These are phyloP conservation scores for Eilema sororculum DNA, from an alignment of 2,888 invertebrate species.

Conservation along the genomic window DNA sequence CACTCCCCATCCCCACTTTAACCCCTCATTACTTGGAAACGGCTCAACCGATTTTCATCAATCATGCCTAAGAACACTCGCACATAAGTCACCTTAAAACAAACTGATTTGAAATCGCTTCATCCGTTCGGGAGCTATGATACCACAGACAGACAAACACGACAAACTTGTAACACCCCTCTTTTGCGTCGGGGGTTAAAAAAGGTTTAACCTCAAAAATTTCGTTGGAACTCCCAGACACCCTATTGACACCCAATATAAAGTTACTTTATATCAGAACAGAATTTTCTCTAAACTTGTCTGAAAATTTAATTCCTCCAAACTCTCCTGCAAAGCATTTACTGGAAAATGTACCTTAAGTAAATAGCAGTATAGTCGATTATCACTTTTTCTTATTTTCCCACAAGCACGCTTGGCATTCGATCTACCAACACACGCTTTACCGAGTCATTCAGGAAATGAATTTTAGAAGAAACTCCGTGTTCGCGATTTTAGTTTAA, in stretches of 20 bases:
- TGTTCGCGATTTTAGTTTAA: conserved; percentile 37
- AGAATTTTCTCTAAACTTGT: conserved; percentile 1
- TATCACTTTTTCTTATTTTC: conserved; percentile 38
- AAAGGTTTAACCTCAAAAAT: too few species aligned
- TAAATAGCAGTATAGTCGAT: conserved; percentile 38
- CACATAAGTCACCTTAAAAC: too few species aligned
- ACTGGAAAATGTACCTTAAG: conserved; percentile 34
- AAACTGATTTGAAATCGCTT: too few species aligned
- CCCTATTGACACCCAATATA: not conserved
- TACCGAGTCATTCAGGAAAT: conserved; percentile 58
- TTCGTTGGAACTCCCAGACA: not conserved
- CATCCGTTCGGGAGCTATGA: too few species aligned
- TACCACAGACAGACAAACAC: too few species aligned
- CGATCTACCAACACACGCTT: conserved; percentile 47
- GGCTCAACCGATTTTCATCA: too few species aligned
- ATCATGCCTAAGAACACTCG: too few species aligned
- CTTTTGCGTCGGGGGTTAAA: too few species aligned
- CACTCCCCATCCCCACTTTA: too few species aligned
- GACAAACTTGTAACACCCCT: too few species aligned
- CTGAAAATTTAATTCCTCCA: conserved; percentile 21
- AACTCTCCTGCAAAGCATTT: conserved; percentile 8
- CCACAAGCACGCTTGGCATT: conserved; percentile 45
- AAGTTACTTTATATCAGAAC: not conserved
- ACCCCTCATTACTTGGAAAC: too few species aligned
- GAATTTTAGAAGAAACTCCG: conserved; percentile 58